A percentile compares a stretch with the other conserved stretches of the same genome.
Conservation (phyloP, 2,888 invertebrate genomes). For the Rugalucina vietnamica region DNA sequence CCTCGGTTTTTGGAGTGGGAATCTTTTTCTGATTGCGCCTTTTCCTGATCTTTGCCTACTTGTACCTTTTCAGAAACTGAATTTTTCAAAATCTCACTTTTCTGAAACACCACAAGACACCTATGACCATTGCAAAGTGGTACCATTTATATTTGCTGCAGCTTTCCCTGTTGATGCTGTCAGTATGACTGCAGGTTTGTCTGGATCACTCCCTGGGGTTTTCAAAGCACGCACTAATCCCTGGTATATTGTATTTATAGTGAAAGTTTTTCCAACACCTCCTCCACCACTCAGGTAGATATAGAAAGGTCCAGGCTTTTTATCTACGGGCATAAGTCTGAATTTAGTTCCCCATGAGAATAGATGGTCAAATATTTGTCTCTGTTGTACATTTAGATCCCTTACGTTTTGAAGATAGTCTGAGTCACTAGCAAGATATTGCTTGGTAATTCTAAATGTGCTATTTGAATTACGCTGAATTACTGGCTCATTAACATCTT, state of each 20-base stretch:
- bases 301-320: background rate
- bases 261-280: conserved; percentile 55
- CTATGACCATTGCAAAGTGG: conserved; percentile 60
- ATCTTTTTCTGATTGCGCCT: too few species aligned
- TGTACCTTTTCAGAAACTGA: too few species aligned
- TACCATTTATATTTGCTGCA: conserved; percentile 56
- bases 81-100: too few species aligned
- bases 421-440: background rate
- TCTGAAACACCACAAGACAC: too few species aligned
- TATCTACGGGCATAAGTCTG: background rate
- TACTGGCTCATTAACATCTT: background rate
- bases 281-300: conserved; percentile 49
- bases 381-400: background rate
- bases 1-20: too few species aligned
- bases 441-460: background rate
- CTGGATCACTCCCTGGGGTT: conserved; percentile 22
- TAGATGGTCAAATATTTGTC: background rate
- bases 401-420: background rate
- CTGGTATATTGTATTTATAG: conserved; percentile 50
- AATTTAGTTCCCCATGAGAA: background rate
- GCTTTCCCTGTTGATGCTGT: conserved; percentile 63
- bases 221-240: conserved; percentile 21
- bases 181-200: conserved; percentile 40
- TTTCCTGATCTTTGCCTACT: too few species aligned
- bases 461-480: background rate